Conservation (phyloP, 2,113 vertebrate species). For the Antennarius striatus region DNA sequence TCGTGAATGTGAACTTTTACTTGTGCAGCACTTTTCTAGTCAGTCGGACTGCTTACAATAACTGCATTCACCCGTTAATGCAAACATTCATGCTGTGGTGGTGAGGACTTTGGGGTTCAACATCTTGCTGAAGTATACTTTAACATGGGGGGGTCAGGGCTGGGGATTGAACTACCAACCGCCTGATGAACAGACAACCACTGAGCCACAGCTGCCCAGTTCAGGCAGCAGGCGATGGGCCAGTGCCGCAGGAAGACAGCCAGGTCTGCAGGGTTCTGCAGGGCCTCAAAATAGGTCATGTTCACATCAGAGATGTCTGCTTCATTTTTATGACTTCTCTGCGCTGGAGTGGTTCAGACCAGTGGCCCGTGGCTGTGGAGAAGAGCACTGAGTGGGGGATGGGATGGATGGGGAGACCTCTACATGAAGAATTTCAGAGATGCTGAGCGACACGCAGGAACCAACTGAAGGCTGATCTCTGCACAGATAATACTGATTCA, state of each 20-base stretch:
- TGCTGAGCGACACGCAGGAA: background rate
- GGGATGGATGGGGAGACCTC: constrained; percentile 20
- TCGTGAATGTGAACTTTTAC: no score
- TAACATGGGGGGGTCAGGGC: no score
- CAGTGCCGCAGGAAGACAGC: constrained; percentile 19
- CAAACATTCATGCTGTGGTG: no score
- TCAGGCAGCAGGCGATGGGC: constrained; percentile 22
- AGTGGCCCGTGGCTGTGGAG: constrained; percentile 46
- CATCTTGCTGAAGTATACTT: no score
- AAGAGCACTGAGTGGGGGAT: constrained; percentile 30
- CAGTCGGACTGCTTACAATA: no score
- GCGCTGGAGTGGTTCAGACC: constrained; percentile 62
- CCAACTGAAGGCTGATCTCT: background rate
- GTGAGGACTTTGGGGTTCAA: no score
- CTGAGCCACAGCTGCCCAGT: background rate
- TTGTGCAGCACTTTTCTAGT: no score
- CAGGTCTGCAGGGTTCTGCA: constrained; percentile 42
- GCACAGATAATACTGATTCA: background rate
- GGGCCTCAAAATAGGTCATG: constrained; percentile 74
- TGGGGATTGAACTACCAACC: no score
- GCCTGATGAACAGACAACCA: no score
- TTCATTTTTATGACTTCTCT: constrained; percentile 67
- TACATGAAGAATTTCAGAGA: background rate
- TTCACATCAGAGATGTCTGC: constrained; percentile 67
- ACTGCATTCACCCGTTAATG: no score